phyloP scores from a whole-genome alignment of 2,113 vertebrate species.

The Cavia porcellus region DNA sequence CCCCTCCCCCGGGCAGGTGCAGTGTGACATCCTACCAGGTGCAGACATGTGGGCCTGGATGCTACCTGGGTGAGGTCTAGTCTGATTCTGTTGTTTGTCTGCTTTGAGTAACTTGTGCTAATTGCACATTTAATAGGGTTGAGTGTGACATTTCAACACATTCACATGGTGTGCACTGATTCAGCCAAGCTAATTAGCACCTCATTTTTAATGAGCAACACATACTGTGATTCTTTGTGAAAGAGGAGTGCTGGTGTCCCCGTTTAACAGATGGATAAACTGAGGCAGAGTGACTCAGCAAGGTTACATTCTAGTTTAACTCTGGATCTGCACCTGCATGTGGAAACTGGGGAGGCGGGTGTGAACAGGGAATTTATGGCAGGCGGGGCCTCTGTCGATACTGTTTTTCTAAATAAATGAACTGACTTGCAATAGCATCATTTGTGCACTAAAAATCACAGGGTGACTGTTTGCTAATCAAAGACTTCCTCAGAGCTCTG shows the following conservation, averaged over 20 bases:
- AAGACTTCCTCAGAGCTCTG: neutral
- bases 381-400: too few species aligned
- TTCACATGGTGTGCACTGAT: neutral
- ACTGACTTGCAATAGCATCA: neutral
- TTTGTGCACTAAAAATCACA: neutral
- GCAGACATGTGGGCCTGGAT: neutral
- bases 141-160: neutral
- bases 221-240: neutral
- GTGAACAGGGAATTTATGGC: neutral
- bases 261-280: neutral
- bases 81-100: neutral
- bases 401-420: neutral
- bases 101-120: neutral
- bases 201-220: neutral
- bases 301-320: neutral
- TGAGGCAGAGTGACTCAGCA: neutral
- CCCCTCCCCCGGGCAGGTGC: neutral
- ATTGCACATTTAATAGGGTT: neutral
- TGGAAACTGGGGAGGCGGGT: neutral
- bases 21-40: neutral
- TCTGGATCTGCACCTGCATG: too few species aligned
- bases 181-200: neutral
- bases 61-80: fast-evolving
- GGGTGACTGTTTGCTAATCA: neutral
- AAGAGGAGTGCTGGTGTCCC: neutral